Percentiles rank a stretch among this genome's conserved stretches.
These are phyloP conservation scores for Anagyrus pseudococci DNA, from an alignment of 2,888 invertebrate genomes.

Conservation along the genomic window DNA sequence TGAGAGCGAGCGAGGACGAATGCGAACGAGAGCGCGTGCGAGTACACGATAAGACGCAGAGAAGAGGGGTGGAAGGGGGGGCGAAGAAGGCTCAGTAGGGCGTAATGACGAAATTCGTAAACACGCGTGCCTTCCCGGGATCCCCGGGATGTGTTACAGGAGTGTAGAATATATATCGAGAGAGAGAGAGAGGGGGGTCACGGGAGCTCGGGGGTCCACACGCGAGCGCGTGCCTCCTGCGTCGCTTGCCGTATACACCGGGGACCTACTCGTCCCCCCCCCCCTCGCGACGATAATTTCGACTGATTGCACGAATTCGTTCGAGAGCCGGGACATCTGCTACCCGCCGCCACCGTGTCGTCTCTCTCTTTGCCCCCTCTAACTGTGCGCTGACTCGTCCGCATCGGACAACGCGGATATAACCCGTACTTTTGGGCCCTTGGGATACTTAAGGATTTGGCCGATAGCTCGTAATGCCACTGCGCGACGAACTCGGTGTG, in stretches of 20 bases:
- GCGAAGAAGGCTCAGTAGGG: no score
- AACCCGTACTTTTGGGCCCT: slow-evolving; percentile 47
- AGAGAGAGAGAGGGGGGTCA: no score
- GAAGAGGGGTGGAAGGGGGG: no score
- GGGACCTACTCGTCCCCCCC: neutral
- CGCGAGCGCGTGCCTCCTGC: slow-evolving; percentile 2
- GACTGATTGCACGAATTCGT: slow-evolving; percentile 33
- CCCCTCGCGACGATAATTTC: slow-evolving; percentile 12
- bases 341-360: slow-evolving; percentile 24
- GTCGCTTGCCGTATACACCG: neutral
- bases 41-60: no score
- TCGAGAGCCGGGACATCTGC: slow-evolving; percentile 42
- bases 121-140: no score
- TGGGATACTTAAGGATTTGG: slow-evolving; percentile 28
- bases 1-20: no score
- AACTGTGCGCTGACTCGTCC: slow-evolving; percentile 19
- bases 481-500: neutral
- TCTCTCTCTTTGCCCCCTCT: no score
- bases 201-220: slow-evolving; percentile 13
- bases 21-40: no score
- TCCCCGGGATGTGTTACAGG: no score
- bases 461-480: slow-evolving; percentile 24
- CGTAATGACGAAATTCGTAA: no score
- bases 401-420: slow-evolving; percentile 1
- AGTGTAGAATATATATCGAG: no score